Evolutionary conservation across 2,888 invertebrate genomes (phyloP).

Genomic region (Oithona nana): DNA sequence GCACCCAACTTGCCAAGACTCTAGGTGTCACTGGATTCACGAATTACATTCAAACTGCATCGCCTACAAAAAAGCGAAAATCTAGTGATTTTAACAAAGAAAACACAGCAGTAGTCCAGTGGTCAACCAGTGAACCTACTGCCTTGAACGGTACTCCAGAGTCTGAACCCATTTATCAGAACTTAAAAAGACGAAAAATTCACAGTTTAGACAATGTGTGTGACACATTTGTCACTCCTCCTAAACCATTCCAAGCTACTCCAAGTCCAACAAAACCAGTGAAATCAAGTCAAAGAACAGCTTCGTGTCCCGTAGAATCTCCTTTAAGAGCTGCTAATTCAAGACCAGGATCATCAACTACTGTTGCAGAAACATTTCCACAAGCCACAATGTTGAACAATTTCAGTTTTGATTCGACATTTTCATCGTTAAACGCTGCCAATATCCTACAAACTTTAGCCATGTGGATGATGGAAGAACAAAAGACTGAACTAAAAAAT

Average conservation of each 20-base stretch:
- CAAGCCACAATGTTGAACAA: not conserved
- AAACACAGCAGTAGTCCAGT: not conserved
- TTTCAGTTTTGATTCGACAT: slow-evolving; percentile 11
- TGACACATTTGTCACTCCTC: not conserved
- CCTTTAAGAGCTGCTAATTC: not conserved
- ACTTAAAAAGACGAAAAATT: not conserved
- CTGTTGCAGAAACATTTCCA: not conserved
- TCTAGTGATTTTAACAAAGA: not conserved
- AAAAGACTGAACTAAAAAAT: not conserved
- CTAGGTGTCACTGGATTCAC: not conserved
- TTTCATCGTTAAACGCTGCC: slow-evolving; percentile 9
- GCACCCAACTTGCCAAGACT: not conserved
- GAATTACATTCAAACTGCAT: not conserved
- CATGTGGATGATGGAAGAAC: slow-evolving; percentile 13
- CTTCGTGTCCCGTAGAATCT: slow-evolving; percentile 13
- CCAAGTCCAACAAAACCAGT: not conserved
- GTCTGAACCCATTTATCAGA: too few species aligned
- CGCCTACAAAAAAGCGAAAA: not conserved
- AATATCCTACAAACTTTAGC: slow-evolving; percentile 12
- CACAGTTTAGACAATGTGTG: not conserved
- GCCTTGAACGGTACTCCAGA: not conserved
- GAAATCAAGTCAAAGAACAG: not conserved
- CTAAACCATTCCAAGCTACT: not conserved
- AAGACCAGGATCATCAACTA: not conserved
- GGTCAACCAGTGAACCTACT: slow-evolving; percentile 1